phyloP scores from a whole-genome alignment of 2,113 vertebrate genomes.

The Lepus timidus region DNA sequence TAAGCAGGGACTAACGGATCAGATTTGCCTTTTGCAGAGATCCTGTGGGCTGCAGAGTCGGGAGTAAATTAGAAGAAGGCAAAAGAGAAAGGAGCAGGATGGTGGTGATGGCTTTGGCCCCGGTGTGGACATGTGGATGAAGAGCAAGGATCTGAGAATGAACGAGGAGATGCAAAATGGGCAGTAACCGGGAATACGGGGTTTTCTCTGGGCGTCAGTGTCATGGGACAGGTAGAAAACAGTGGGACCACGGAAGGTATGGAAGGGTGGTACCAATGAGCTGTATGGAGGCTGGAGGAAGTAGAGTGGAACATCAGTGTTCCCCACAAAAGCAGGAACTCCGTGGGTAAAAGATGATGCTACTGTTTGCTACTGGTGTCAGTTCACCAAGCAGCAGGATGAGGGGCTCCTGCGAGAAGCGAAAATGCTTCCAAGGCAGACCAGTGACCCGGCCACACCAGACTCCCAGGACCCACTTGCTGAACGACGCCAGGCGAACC shows the following conservation, averaged over 20 bases:
- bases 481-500: neutral
- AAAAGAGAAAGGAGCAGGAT: neutral
- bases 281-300: neutral
- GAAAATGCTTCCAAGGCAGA: neutral
- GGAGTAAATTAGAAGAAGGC: neutral
- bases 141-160: neutral
- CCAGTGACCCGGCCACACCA: neutral
- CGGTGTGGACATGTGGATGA: no score
- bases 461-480: neutral
- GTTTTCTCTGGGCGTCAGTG: neutral
- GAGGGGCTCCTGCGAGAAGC: neutral
- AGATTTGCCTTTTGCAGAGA: neutral
- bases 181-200: neutral
- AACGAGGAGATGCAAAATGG: neutral
- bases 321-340: neutral
- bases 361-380: neutral
- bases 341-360: neutral
- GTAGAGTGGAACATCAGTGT: rapidly evolving
- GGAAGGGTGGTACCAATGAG: neutral
- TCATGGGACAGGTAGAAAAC: no score
- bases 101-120: neutral
- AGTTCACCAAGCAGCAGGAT: neutral
- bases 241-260: no score
- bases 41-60: neutral
- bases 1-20: neutral